A percentile compares a stretch with the other conserved stretches of the same genome.
Conservation (phyloP, 2,888 invertebrate genomes). For the Plusia festucae region DNA sequence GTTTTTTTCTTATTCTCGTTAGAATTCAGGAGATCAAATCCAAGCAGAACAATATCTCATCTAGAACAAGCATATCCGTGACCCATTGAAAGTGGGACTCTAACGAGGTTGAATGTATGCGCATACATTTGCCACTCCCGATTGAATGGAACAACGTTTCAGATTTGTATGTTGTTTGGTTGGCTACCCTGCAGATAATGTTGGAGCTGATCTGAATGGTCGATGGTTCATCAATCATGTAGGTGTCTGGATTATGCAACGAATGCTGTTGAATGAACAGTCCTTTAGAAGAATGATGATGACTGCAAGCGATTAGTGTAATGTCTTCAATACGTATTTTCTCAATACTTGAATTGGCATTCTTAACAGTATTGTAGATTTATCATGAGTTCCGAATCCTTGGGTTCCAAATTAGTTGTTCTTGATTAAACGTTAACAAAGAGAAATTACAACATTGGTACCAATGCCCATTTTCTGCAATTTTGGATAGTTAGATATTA, state of each 20-base stretch:
- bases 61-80: constrained; percentile 55
- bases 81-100: constrained; percentile 67
- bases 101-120: constrained; percentile 83
- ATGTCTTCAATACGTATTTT: not conserved
- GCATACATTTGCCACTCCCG: constrained; percentile 80
- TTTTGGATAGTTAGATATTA: too few species aligned
- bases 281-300: not conserved
- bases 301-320: not conserved
- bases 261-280: not conserved
- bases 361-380: too few species aligned
- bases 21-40: not conserved
- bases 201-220: constrained; percentile 33
- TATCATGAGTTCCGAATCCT: too few species aligned
- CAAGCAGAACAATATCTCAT: constrained; percentile 54
- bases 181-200: constrained; percentile 49
- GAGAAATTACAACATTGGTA: too few species aligned
- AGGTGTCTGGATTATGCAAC: not conserved
- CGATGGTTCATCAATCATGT: constrained; percentile 42
- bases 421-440: too few species aligned
- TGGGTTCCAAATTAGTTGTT: too few species aligned
- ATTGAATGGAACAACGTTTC: constrained; percentile 75
- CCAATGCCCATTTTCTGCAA: too few species aligned
- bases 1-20: not conserved
- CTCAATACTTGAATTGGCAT: not conserved
- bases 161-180: constrained; percentile 67